Base-by-base conservation (phyloP, 2,888 invertebrate genomes). In the Drymonia ruficornis region DNA sequence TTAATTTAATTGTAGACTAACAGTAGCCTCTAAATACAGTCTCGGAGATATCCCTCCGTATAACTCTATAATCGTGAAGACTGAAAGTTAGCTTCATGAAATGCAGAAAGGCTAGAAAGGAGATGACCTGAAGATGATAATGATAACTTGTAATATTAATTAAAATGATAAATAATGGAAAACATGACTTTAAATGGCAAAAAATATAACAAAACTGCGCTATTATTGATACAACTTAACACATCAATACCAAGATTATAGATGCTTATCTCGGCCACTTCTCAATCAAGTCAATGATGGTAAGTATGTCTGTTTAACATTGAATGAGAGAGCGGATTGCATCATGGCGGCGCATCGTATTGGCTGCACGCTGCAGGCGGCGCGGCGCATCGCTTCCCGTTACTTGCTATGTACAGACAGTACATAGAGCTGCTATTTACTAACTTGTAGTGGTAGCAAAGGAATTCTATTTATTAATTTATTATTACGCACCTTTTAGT, bases 371-470 rank as follows among this genome's bases (percentile, higher is more conserved):
- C 55, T 67, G 53, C 64, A 66, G 59, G 61, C 74, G 65, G 62
- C 73, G 76, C 75, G 76, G 70, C 80, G 78, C 81, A 79, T 63
- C 76, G 80, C 80, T 84, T 87, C 88, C 91, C 90, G 91, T 89
- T 89, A 90, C 80, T 74, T 72, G 50, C 69, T 76, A 87, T 87
- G 76, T 87, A 83, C 78, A 58, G 58, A 23, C 70, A 65, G 54
- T 70, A 65, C 45, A 70, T 66, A 64, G 53, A 59, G 46, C 44
- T 45, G 56, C 50, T 56, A 67, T 70, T 51, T 70, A 67, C 66
- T 59, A 45, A 49, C 46, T 51, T 15, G 80, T 80, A 81, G 59
- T 55, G 80, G 68, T 61, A 43, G 62, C 75, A 76, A n/a, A 62
- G 43, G 28, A 53, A 49, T 28, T 34, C 40, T 42, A 38, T n/a